phyloP scores from a whole-genome alignment of 2,888 invertebrate genomes.

The Gasteruption jaculator region DNA sequence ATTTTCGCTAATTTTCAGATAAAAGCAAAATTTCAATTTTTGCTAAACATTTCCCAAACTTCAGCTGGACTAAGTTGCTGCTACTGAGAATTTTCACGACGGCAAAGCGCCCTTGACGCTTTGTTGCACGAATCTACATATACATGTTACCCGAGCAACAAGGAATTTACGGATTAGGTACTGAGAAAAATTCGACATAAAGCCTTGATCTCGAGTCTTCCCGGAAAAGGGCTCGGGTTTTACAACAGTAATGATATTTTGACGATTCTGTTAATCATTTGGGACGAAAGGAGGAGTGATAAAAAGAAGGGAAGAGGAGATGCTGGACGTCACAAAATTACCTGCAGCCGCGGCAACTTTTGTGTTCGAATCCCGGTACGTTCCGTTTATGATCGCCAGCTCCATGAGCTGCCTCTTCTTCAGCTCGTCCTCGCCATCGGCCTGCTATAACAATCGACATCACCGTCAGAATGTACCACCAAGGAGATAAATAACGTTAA shows the following conservation, averaged over 20 bases:
- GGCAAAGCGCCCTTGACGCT: too few species aligned
- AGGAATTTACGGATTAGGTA: too few species aligned
- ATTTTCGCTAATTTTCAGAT: too few species aligned
- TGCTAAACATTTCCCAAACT: too few species aligned
- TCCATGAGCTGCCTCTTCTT: constrained; percentile 99
- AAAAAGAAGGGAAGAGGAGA: neutral
- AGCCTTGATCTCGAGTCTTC: too few species aligned
- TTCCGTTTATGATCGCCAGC: constrained; percentile 99
- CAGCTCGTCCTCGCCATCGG: constrained; percentile 99
- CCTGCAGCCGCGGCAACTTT: constrained; percentile 83
- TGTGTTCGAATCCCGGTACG: constrained; percentile 93
- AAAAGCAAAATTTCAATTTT: too few species aligned
- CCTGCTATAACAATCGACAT: constrained; percentile 68
- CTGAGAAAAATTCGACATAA: too few species aligned
- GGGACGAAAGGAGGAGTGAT: neutral
- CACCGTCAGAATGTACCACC: constrained; percentile 37
- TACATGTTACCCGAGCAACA: too few species aligned
- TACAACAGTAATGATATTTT: neutral
- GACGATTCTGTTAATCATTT: neutral
- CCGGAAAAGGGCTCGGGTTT: too few species aligned
- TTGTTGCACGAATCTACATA: too few species aligned
- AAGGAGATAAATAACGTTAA: constrained; percentile 10
- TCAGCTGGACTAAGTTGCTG: too few species aligned
- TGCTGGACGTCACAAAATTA: constrained; percentile 43
- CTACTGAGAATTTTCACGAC: too few species aligned